phyloP scores from a whole-genome alignment of 2,888 invertebrate species.

The Mimumesa dahlbomi region DNA sequence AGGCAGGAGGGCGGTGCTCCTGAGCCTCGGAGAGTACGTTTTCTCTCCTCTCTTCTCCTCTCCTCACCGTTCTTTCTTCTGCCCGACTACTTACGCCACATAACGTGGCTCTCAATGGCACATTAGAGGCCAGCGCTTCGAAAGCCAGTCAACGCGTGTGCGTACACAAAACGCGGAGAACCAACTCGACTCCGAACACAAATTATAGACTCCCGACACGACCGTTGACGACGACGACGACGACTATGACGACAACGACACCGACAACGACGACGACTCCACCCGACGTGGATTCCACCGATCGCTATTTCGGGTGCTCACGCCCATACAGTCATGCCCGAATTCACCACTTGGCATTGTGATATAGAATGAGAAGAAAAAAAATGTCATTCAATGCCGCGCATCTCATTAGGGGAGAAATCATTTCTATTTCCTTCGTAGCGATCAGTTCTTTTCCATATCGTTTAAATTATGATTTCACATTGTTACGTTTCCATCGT shows the following conservation, averaged over 20 bases:
- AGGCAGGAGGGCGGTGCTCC: conserved; percentile 75
- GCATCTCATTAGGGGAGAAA: no score
- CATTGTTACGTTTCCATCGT: no score
- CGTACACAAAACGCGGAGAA: conserved; percentile 53
- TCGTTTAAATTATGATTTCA: no score
- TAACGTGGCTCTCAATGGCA: conserved; percentile 65
- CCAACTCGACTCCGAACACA: conserved; percentile 69
- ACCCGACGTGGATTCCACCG: conserved; percentile 52
- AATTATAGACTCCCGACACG: conserved; percentile 78
- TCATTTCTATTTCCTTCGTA: no score
- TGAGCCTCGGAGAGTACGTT: conserved; percentile 47
- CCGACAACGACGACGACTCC: no score
- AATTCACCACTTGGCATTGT: no score
- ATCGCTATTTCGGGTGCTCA: conserved; percentile 62
- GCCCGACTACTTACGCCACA: conserved; percentile 62
- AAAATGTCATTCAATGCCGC: no score
- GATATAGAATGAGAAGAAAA: no score
- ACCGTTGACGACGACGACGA: no score
- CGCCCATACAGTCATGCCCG: no score
- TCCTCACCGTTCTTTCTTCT: conserved; percentile 53
- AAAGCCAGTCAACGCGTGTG: conserved; percentile 67
- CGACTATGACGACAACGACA: no score
- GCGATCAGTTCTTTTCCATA: no score
- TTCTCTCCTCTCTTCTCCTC: conserved; percentile 26
- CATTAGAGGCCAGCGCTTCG: conserved; percentile 73